Conservation (phyloP, 2,113 vertebrate species). For the Mirounga angustirostris region DNA sequence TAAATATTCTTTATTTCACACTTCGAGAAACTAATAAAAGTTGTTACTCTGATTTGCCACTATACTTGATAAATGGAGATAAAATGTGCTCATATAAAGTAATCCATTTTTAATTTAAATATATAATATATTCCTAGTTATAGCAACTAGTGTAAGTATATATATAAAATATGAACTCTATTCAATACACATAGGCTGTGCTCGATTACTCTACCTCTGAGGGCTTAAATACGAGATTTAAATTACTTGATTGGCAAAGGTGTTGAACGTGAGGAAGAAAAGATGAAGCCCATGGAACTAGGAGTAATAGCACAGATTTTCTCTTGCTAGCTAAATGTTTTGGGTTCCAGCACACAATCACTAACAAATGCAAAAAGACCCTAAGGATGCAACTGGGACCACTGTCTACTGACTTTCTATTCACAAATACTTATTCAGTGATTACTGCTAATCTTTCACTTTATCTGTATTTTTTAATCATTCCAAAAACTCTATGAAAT, state of each 20-base stretch:
- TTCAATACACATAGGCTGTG: background rate
- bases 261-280: background rate
- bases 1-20: slow-evolving; percentile 81
- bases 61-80: slow-evolving; percentile 78
- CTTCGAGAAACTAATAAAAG: slow-evolving; percentile 81
- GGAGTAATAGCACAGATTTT: background rate
- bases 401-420: background rate
- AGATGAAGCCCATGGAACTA: background rate
- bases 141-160: background rate
- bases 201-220: slow-evolving; percentile 14
- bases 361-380: background rate
- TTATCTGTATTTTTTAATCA: background rate
- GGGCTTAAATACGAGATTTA: background rate
- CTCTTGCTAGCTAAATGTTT: background rate
- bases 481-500: background rate
- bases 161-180: background rate
- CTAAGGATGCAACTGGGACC: background rate
- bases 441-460: background rate
- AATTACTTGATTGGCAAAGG: background rate
- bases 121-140: background rate
- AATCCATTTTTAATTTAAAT: slow-evolving; percentile 46
- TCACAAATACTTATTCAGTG: background rate
- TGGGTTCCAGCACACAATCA: background rate
- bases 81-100: slow-evolving; percentile 36
- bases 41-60: slow-evolving; percentile 73